Evolutionary conservation across 1,140 invertebrate genomes (phyloP).

Genomic region (Pseudomyrmex flavicornis): DNA sequence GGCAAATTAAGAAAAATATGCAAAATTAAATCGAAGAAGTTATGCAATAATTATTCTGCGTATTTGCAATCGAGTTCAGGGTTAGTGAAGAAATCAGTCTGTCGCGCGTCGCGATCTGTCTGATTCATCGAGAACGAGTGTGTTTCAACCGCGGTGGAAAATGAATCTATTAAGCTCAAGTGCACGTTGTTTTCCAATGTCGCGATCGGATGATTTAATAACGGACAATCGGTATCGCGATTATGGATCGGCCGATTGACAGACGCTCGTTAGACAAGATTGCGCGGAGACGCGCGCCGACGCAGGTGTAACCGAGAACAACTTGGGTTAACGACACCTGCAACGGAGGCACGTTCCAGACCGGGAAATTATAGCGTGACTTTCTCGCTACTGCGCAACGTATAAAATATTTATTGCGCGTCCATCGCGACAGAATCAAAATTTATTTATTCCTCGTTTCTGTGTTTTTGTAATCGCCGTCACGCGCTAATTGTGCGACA

Average conservation of each 20-base stretch:
- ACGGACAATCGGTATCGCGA: slow-evolving; percentile 59
- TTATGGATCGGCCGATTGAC: slow-evolving; percentile 61
- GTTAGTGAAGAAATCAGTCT: not conserved
- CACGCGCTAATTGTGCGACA: slow-evolving; percentile 49
- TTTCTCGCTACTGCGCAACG: slow-evolving; percentile 12
- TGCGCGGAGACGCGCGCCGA: slow-evolving; percentile 11
- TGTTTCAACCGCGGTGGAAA: not conserved
- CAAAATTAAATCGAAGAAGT: not conserved
- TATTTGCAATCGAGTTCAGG: too few relatives aligned
- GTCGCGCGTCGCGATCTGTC: not conserved
- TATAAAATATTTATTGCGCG: slow-evolving; percentile 63
- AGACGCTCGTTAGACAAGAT: slow-evolving; percentile 52
- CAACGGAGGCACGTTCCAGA: slow-evolving; percentile 45
- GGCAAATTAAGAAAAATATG: too few relatives aligned
- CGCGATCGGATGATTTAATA: slow-evolving; percentile 58
- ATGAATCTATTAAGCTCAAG: slow-evolving; percentile 10
- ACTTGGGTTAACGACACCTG: slow-evolving; percentile 69
- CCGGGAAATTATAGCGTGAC: slow-evolving; percentile 67
- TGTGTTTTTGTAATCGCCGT: not conserved
- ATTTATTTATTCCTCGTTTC: slow-evolving; percentile 62
- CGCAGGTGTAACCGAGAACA: slow-evolving; percentile 46
- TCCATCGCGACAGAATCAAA: slow-evolving; percentile 34
- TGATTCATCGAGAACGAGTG: slow-evolving; percentile 8
- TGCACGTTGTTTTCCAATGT: slow-evolving; percentile 8
- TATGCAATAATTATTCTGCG: not conserved